Evolutionary conservation across 2,888 invertebrate genomes (phyloP).

Genomic region (Omphaloscelis lunosa): DNA sequence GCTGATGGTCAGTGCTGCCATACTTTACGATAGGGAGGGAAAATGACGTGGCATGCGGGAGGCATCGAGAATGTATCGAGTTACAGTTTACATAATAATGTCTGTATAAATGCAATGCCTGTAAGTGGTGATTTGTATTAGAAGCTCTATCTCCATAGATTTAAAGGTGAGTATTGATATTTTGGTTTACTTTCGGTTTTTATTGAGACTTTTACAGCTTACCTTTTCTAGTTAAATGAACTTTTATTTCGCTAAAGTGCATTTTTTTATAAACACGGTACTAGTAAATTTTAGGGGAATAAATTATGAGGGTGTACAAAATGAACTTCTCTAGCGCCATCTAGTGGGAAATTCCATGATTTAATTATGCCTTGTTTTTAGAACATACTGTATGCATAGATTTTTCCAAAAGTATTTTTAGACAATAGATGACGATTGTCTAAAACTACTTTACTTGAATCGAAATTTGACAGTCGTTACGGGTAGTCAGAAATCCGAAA

Average conservation of each 20-base stretch:
- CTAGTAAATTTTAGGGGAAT: background rate
- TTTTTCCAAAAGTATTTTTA: too few relatives aligned
- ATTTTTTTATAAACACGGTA: background rate
- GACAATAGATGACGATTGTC: too few relatives aligned
- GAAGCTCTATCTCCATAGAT: background rate
- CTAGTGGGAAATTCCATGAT: constrained; percentile 12
- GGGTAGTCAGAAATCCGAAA: background rate
- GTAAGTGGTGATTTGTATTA: background rate
- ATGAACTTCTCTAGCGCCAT: constrained; percentile 16
- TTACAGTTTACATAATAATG: background rate
- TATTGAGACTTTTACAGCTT: background rate
- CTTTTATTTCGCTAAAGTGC: background rate
- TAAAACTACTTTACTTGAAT: too few relatives aligned
- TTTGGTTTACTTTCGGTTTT: background rate
- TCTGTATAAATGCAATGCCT: background rate
- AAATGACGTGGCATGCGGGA: constrained; percentile 54
- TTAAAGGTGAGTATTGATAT: background rate
- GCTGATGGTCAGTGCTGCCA: constrained; percentile 64
- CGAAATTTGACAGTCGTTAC: too few relatives aligned
- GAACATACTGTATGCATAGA: background rate
- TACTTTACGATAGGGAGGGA: constrained; percentile 41
- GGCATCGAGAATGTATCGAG: constrained; percentile 25
- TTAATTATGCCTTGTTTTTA: background rate
- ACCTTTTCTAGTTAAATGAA: background rate
- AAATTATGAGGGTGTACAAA: too few relatives aligned